Conservation (phyloP, 2,888 invertebrate species). For the Noctua fimbriata region DNA sequence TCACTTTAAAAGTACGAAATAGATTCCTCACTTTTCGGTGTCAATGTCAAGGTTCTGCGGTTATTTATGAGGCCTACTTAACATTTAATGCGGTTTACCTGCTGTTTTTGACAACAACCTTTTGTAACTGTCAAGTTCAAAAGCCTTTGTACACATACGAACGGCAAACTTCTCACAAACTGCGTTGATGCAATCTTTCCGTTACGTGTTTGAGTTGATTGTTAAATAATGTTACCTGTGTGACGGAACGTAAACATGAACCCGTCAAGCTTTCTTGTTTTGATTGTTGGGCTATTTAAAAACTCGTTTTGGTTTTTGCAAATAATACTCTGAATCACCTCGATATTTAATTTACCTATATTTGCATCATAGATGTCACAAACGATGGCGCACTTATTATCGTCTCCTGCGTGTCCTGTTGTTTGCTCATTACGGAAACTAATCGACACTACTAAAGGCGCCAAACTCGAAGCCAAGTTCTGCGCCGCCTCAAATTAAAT, state of each 20-base stretch:
- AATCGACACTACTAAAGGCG: neutral
- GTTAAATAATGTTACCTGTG: slow-evolving; percentile 54
- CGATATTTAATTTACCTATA: neutral
- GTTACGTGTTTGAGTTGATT: slow-evolving; percentile 34
- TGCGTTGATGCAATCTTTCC: slow-evolving; percentile 45
- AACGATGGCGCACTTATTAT: neutral
- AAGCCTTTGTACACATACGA: slow-evolving; percentile 37
- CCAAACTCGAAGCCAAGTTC: neutral
- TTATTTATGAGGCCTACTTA: slow-evolving; percentile 35
- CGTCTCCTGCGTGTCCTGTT: neutral
- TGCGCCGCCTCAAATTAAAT: neutral
- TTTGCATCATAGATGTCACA: neutral
- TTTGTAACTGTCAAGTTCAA: slow-evolving; percentile 49
- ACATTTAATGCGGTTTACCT: slow-evolving; percentile 40
- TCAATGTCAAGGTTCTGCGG: slow-evolving; percentile 56
- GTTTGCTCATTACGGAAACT: neutral
- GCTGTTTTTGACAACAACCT: slow-evolving; percentile 40
- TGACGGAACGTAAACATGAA: slow-evolving; percentile 26
- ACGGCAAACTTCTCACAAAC: slow-evolving; percentile 32
- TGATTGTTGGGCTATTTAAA: slow-evolving; percentile 11
- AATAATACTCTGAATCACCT: neutral
- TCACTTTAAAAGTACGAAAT: slow-evolving; percentile 46
- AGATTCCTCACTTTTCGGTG: slow-evolving; percentile 29
- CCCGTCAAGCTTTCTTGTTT: slow-evolving; percentile 7
- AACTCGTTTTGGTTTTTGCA: slow-evolving; percentile 8